phyloP scores from a whole-genome alignment of 1,140 invertebrate genomes.

The Lepidotrigona ventralis region DNA sequence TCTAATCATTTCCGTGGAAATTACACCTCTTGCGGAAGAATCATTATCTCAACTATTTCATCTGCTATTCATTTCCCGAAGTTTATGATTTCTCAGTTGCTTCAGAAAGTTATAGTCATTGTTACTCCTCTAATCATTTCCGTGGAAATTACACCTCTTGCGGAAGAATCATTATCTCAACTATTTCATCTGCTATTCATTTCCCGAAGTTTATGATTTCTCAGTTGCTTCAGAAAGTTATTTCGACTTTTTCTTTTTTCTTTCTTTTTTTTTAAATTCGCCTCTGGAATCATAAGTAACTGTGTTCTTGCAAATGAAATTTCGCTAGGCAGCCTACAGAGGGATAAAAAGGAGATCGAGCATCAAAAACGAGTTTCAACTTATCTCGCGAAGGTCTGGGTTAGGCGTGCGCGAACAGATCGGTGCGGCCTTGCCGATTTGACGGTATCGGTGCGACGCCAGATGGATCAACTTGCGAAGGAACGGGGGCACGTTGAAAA shows the following conservation, averaged over 20 bases:
- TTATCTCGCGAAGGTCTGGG: constrained; percentile 57
- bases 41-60: background rate
- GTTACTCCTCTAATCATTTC: background rate
- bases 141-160: background rate
- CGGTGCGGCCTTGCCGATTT: constrained; percentile 49
- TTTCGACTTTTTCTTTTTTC: too few species aligned
- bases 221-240: too few species aligned
- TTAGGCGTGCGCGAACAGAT: constrained; percentile 38
- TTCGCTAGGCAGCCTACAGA: too few species aligned
- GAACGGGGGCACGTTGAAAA: constrained; percentile 41
- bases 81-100: background rate
- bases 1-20: background rate
- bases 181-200: background rate
- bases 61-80: background rate
- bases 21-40: background rate
- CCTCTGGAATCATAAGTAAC: too few species aligned
- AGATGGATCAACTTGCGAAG: constrained; percentile 3
- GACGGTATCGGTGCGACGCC: constrained; percentile 40
- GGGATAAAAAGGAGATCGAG: background rate
- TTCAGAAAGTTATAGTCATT: background rate
- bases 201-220: background rate
- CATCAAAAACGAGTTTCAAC: constrained; percentile 15
- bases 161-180: background rate
- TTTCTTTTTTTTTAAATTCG: too few species aligned
- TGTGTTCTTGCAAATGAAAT: too few species aligned